A percentile compares a stretch with the other conserved stretches of the same genome.
Conservation (phyloP, 2,888 invertebrate genomes). For the Prosopocoilus inquinatus region DNA sequence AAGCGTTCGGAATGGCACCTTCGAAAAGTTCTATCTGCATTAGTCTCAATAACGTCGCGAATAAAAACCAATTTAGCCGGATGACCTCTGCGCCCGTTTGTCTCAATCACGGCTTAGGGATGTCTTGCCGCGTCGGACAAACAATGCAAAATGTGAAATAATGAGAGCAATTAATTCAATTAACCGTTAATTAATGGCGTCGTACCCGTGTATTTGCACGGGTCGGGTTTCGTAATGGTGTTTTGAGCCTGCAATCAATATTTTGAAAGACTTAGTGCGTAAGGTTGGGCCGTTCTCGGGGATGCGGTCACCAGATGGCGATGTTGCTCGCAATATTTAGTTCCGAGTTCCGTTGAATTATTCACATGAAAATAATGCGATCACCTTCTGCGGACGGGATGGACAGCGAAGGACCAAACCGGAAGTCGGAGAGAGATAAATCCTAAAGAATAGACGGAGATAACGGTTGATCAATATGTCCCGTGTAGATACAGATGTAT, state of each 20-base stretch:
- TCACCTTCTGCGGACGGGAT: constrained; percentile 32
- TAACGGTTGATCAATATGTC: constrained; percentile 16
- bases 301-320: constrained; percentile 28
- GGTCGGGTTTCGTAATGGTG: constrained; percentile 51
- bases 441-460: constrained; percentile 8
- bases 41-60: constrained; percentile 18
- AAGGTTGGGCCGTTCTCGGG: constrained; percentile 17
- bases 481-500: constrained; percentile 21
- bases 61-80: constrained; percentile 51
- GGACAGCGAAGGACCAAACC: constrained; percentile 19
- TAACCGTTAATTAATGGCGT: constrained; percentile 56
- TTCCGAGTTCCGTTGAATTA: constrained; percentile 31
- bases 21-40: constrained; percentile 17
- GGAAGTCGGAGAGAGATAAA: not conserved
- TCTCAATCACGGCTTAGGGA: constrained; percentile 51
- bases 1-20: constrained; percentile 14
- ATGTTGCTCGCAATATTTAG: constrained; percentile 25
- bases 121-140: constrained; percentile 43
- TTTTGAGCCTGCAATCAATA: constrained; percentile 54
- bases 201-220: constrained; percentile 52
- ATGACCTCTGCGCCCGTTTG: constrained; percentile 48
- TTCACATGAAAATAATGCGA: constrained; percentile 39
- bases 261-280: constrained; percentile 40
- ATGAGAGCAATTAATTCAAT: constrained; percentile 57
- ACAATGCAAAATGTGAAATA: constrained; percentile 52